A percentile compares a stretch with the other conserved stretches of the same genome.
phyloP scores from a whole-genome alignment of 2,888 invertebrate species.

The Hirtodrosophila confusa region DNA sequence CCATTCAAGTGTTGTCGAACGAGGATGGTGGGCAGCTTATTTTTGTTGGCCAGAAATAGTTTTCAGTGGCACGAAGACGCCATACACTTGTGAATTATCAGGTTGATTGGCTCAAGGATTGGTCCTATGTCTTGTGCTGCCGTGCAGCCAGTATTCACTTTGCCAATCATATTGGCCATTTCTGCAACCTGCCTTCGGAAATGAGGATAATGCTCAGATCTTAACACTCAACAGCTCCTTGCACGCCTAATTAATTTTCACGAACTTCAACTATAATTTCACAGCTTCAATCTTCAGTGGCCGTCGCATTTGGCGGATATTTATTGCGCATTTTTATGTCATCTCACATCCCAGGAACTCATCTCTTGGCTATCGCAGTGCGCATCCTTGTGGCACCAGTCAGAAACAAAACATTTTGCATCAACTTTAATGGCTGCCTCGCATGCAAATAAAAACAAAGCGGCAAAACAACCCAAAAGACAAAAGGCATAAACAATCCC shows the following conservation, averaged over 20 bases:
- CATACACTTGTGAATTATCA: neutral
- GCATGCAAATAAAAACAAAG: conserved; percentile 52
- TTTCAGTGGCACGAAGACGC: neutral
- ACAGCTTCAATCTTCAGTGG: conserved; percentile 21
- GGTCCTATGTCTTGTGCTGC: too few relatives aligned
- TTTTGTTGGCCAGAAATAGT: conserved; percentile 4
- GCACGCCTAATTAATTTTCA: conserved; percentile 40
- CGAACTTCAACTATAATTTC: conserved; percentile 44
- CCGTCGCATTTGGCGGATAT: conserved; percentile 46
- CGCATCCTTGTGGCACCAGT: conserved; percentile 6
- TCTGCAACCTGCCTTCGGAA: neutral
- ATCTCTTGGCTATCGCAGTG: conserved; percentile 15
- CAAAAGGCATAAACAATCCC: conserved; percentile 52
- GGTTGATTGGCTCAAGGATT: too few relatives aligned
- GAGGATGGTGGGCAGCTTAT: neutral
- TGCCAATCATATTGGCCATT: neutral
- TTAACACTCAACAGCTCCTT: conserved; percentile 1
- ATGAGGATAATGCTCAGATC: neutral
- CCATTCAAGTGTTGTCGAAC: conserved; percentile 6
- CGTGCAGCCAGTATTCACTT: too few relatives aligned
- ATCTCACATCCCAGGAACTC: neutral
- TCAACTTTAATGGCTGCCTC: conserved; percentile 48
- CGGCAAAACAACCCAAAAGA: conserved; percentile 8
- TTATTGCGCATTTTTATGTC: conserved; percentile 54
- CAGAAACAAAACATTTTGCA: conserved; percentile 20